Percentiles rank a stretch among this genome's conserved stretches.
phyloP scores from a whole-genome alignment of 1,140 invertebrate genomes.

The Oryzaephilus surinamensis region DNA sequence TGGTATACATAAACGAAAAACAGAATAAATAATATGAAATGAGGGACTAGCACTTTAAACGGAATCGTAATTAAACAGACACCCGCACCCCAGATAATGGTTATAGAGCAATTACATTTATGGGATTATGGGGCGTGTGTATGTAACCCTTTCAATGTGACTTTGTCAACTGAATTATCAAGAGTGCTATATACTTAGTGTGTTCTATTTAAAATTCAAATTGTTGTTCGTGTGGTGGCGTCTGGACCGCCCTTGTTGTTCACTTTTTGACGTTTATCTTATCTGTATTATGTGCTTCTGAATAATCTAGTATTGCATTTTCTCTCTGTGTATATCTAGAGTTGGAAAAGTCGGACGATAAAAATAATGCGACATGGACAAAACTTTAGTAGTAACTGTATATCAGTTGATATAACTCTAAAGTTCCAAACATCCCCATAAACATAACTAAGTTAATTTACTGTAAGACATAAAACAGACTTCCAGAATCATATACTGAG shows the following conservation, averaged over 20 bases:
- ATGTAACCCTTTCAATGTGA: constrained; percentile 13
- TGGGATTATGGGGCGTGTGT: too few relatives aligned
- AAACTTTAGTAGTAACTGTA: constrained; percentile 29
- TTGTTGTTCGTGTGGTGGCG: too few relatives aligned
- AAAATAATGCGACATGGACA: constrained; percentile 24
- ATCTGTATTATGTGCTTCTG: too few relatives aligned
- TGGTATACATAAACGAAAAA: too few relatives aligned
- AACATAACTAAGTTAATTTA: constrained; percentile 36
- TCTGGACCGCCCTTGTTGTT: too few relatives aligned
- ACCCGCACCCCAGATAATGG: constrained; percentile 16
- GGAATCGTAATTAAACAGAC: constrained; percentile 18
- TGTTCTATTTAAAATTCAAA: too few relatives aligned
- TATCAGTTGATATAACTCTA: constrained; percentile 28
- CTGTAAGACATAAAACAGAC: constrained; percentile 29
- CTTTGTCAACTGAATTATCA: constrained; percentile 13
- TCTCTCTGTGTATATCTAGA: too few relatives aligned
- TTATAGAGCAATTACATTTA: constrained; percentile 21
- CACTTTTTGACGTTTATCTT: too few relatives aligned
- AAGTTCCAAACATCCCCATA: constrained; percentile 31
- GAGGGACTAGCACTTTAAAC: too few relatives aligned
- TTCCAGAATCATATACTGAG: constrained; percentile 22
- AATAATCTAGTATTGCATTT: too few relatives aligned
- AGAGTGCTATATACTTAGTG: too few relatives aligned
- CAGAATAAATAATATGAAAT: too few relatives aligned
- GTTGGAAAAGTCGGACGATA: constrained; percentile 23